Evolutionary conservation across 1,140 invertebrate species (phyloP), one percentile per base, ranked within the genome.

Genomic region (Cherax destructor): DNA sequence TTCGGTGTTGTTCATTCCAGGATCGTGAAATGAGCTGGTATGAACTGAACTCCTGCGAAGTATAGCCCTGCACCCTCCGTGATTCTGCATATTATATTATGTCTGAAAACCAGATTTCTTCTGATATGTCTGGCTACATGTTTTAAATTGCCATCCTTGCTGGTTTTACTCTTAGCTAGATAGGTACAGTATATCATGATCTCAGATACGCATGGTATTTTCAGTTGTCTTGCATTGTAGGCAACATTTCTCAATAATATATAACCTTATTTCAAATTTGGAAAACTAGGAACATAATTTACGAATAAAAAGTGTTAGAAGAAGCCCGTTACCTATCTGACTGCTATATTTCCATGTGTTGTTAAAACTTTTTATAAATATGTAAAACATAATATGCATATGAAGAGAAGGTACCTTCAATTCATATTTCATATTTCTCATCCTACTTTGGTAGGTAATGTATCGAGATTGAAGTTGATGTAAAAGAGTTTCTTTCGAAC

Each of bases 1-100:
- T 89, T 91, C 89, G 89, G 89, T 91, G 89, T 91, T 91, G 83
- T 91, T 91, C 89, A 91, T 91, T 91, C 89, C 89, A 91, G 89
- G 89, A 91, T 91, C 87, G 89, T 52, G 89, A 91, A 91, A 91
- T 91, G 89, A 91, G 89, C 89, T 91, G 89, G 89, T 91, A 91
- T 85, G 89, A 91, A 91, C 76, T 83, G 89, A 91, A 85, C 89
- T 91, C 72, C 89, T 91, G 83, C 89, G 89, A 91, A 91, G 89
- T 91, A 85, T 91, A 91, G 89, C 50, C 89, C 89, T 91, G 89
- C 89, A 91, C 89, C 89, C 89, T 91, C 89, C 89, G 85, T 56
- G 83, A 91, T 91, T 91, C 89, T 91, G 83, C 89, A 86, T 91
- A 91, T 85, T 84, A 84, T 90, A 83, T 78, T 86, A 91, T 91